A percentile compares a stretch with the other conserved stretches of the same genome.
Conservation (phyloP, 2,797 vertebrate species). For the Poecilia wingei region DNA sequence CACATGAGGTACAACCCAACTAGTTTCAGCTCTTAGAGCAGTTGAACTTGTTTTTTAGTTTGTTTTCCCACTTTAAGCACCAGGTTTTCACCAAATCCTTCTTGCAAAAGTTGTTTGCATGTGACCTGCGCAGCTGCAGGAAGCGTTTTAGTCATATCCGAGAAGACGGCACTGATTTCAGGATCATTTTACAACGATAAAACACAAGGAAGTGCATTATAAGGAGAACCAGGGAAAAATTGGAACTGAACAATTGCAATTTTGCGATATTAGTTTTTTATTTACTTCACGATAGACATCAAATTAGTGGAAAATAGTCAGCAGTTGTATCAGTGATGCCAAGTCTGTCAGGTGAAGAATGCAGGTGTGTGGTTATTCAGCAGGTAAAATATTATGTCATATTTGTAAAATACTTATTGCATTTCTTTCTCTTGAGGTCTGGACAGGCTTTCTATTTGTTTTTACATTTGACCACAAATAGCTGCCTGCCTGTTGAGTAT, state of each 20-base stretch:
- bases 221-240: neutral
- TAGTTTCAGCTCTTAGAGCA: neutral
- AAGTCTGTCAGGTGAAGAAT: neutral
- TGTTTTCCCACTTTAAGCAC: neutral
- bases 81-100: neutral
- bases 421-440: neutral
- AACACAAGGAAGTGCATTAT: neutral
- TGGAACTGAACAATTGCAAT: neutral
- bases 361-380: neutral
- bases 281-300: neutral
- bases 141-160: neutral
- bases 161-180: neutral
- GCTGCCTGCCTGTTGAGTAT: conserved; percentile 20
- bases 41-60: neutral
- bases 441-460: neutral
- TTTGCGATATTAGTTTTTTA: neutral
- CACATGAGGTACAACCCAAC: neutral
- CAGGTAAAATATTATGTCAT: neutral
- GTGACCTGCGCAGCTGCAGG: neutral
- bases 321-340: too few relatives aligned
- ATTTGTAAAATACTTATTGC: neutral
- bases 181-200: neutral
- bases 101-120: neutral
- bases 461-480: conserved; percentile 1
- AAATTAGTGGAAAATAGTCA: neutral